Evolutionary conservation across 2,888 invertebrate species (phyloP).

Genomic region (Lasioglossum oenotherae): DNA sequence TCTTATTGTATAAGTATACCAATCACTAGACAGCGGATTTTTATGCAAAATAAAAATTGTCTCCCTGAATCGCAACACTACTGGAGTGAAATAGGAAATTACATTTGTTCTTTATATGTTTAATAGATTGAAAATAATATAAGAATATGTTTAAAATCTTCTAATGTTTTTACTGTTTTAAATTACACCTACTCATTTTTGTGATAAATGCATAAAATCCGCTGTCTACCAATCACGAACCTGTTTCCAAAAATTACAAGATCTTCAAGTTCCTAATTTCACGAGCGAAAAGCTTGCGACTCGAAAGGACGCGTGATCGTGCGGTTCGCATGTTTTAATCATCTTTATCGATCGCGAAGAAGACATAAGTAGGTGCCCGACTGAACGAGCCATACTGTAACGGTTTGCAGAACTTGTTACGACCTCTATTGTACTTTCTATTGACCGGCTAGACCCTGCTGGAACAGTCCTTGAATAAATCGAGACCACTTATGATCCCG

Average conservation of each 20-base stretch:
- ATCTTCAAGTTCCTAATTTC: background rate
- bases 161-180: too few relatives aligned
- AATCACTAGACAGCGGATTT: too few relatives aligned
- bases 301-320: background rate
- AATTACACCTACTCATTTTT: too few relatives aligned
- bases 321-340: slow-evolving; percentile 27
- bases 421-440: slow-evolving; percentile 58
- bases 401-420: slow-evolving; percentile 49
- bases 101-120: too few relatives aligned
- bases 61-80: too few relatives aligned
- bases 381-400: slow-evolving; percentile 38
- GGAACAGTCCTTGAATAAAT: slow-evolving; percentile 40
- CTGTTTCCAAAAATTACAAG: background rate
- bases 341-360: slow-evolving; percentile 32
- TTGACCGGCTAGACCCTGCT: slow-evolving; percentile 50
- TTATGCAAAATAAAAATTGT: too few relatives aligned
- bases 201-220: too few relatives aligned
- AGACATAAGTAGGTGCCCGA: slow-evolving; percentile 28
- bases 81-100: too few relatives aligned
- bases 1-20: too few relatives aligned
- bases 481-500: slow-evolving; percentile 2
- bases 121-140: too few relatives aligned
- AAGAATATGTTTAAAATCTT: too few relatives aligned
- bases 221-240: too few relatives aligned
- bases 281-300: background rate